Base-by-base conservation (phyloP, 64 coral and sea anemone species). In the Astreopora myriophthalma region DNA sequence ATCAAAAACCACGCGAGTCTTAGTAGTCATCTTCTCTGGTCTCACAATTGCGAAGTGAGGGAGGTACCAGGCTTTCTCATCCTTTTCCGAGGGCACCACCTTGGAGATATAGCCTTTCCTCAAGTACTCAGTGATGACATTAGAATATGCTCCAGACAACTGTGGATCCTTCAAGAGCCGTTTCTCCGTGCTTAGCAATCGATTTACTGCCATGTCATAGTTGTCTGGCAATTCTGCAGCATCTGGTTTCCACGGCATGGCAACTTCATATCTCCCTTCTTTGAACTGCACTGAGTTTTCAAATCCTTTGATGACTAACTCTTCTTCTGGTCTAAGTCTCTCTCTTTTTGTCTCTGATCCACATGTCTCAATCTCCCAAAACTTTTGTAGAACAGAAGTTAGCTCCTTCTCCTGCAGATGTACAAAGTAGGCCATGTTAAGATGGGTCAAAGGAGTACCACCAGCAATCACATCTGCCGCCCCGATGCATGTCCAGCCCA, bases 291-390 rank as follows among this genome's bases (percentile, higher is more conserved):
- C 17, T 62, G 67, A 85, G 39, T 62, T 31, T 68, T 94, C 69
- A 28, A 72, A 32, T 65, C 28, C 46, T 34, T 90, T 40, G 8
- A 89, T 30, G 1, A 35, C 87, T 85, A 23, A 19, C 62, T 85
- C 22, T 34, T 86, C 87, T 75, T 86, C 87, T 14, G 40, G 58
- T 16, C 42, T 85, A n/a, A 84, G 60, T 28, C 46, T 66, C 67
- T 49, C 35, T n/a, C 5, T 37, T 13, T 69, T 51, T 67, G 22
- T 67, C 26, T 32, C 34, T 35, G 58, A 48, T 52, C 28, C 28
- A 48, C 34, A 24, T 68, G 48, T 95, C 58, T 95, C 93, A n/a
- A 95, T 85, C 42, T 94, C 93, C 87, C 93, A 94, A 39, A 90
- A 90, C 63, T 78, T 89, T 70, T 55, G 77, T 13, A 94, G 79